A percentile compares a stretch with the other conserved stretches of the same genome.
These are phyloP conservation scores for Onychomys torridus DNA, from an alignment of 2,797 vertebrate species.

Conservation along the genomic window DNA sequence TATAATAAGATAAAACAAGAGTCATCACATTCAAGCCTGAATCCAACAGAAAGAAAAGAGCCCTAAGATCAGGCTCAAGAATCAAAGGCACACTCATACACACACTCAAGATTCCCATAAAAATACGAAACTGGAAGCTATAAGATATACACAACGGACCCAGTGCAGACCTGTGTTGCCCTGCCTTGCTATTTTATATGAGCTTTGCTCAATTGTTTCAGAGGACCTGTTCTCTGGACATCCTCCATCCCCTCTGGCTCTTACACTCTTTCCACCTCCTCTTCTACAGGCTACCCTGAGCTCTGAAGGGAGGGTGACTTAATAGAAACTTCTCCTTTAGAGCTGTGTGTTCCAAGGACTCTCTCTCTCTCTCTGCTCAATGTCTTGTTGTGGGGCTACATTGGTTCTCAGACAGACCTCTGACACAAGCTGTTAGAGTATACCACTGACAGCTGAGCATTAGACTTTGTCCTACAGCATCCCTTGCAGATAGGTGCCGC, in stretches of 20 bases:
- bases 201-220: background rate
- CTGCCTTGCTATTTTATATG: background rate
- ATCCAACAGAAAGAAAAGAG: background rate
- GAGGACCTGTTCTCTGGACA: background rate
- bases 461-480: background rate
- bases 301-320: background rate
- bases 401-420: background rate
- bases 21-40: background rate
- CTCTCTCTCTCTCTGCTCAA: no score
- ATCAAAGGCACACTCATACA: background rate
- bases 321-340: background rate
- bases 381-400: background rate
- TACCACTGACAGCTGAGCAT: fast-evolving
- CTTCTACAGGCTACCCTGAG: background rate
- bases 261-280: background rate
- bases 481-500: background rate
- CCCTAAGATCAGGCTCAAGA: background rate
- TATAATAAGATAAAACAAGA: background rate
- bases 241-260: background rate
- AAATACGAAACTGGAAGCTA: background rate
- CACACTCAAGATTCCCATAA: background rate
- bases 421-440: background rate
- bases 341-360: background rate
- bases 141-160: background rate
- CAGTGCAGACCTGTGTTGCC: no score